Evolutionary conservation across 2,797 vertebrate genomes (phyloP), one percentile per base, ranked within the genome.

Genomic region (Darevskia mixta): DNA sequence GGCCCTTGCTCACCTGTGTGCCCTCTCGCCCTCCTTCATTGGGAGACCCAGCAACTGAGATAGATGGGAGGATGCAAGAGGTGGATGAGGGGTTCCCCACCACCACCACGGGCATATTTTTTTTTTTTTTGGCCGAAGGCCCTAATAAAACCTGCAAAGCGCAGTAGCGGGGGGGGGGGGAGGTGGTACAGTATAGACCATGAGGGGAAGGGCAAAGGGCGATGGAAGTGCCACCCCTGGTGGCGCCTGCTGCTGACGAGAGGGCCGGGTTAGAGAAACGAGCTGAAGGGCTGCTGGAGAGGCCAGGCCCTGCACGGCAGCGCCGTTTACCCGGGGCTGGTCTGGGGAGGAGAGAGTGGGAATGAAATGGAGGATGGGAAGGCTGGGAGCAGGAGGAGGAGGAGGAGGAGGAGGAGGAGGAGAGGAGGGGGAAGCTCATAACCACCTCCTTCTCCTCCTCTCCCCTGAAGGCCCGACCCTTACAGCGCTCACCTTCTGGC

Each of bases 401-500:
- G n/a, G 9, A 83, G 43, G 43, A 15, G 45, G 29, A 3, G 49
- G 58, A 35, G 7, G 1, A 66, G 9, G 85, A 35, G 7, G 1
- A 66, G 9, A 83, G 43, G 43, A 15, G 45, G 29, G 29, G 3
- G 17, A 4, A 9, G 5, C 5, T 71, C 79, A 77, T 35, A 32
- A 41, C 18, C 55, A 13, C 32, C n/a, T 32, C 82, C 67, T 67
- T 15, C 80, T 61, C 81, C 55, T 35, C 64, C 86, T 86, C 87
- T 84, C 75, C 69, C 49, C 78, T 72, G 49, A 17, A 85, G 91
- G 89, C 91, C 86, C 89, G 81, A 89, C 88, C 90, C 92, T 90
- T 89, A 58, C 86, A 71, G 84, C 27, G 83, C 95, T 97, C 95
- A 99, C 98, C 98, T 99, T 99, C 97, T 98, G 98, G 76, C 98